Evolutionary conservation across 23 tunicate genomes (phyloP).

Genomic region (Ciona savignyi): DNA sequence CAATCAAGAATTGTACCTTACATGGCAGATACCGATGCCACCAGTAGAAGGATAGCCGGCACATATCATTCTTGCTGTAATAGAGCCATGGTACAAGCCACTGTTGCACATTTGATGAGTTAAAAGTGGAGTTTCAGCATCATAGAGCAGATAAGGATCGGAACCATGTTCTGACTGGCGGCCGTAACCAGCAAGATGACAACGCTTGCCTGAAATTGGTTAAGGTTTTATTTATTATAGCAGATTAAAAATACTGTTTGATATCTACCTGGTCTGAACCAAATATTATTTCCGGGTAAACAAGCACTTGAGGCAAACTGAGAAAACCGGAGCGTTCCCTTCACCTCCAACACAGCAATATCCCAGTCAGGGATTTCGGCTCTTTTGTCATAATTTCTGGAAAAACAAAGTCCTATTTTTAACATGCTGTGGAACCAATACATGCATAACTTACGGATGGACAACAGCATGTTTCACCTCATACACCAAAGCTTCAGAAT

Average conservation of each 20-base stretch:
- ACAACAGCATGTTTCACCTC: constrained; percentile 17
- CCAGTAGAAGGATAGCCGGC: constrained; percentile 74
- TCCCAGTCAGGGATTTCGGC: constrained; percentile 82
- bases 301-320: constrained; percentile 56
- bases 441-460: constrained; percentile 62
- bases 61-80: constrained; percentile 76
- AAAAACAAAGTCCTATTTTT: too few relatives aligned
- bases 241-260: background rate
- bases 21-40: constrained; percentile 73
- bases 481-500: constrained; percentile 16
- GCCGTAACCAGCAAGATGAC: constrained; percentile 69
- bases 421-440: too few relatives aligned
- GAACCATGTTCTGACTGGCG: constrained; percentile 14
- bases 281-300: constrained; percentile 43
- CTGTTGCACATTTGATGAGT: constrained; percentile 32
- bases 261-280: constrained; percentile 40
- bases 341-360: constrained; percentile 69
- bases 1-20: constrained; percentile 15
- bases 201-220: constrained; percentile 29
- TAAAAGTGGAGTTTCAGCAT: constrained; percentile 60
- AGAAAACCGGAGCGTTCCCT: constrained; percentile 35
- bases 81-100: constrained; percentile 16
- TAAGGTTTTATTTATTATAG: too few relatives aligned
- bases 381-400: constrained; percentile 36
- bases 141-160: constrained; percentile 11